Conservation (phyloP, 2,888 invertebrate species). For the Spodoptera exigua region DNA sequence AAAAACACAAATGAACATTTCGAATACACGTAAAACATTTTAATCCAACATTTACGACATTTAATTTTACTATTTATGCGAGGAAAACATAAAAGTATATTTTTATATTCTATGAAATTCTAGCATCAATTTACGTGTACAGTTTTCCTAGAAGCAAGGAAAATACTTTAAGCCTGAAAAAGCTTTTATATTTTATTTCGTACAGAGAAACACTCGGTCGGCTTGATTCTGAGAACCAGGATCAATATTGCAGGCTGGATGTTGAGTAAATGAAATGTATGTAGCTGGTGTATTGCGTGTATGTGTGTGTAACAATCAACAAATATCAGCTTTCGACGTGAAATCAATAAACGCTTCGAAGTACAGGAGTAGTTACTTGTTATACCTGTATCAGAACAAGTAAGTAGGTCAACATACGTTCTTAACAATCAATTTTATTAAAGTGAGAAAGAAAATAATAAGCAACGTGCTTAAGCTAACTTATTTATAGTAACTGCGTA, state of each 20-base stretch:
- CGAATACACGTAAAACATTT: no score
- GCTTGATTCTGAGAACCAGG: conserved; percentile 13
- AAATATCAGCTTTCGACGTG: conserved; percentile 27
- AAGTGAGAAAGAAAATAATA: not conserved
- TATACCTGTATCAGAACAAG: conserved; percentile 14
- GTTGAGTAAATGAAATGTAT: conserved; percentile 3
- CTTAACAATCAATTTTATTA: no score
- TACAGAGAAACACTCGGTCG: not conserved
- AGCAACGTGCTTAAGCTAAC: no score
- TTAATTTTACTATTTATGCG: conserved; percentile 6
- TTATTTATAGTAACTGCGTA: no score
- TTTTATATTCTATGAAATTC: conserved; percentile 6
- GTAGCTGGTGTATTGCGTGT: not conserved
- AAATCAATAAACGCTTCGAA: conserved; percentile 34
- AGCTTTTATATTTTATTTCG: conserved; percentile 4
- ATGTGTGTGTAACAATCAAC: conserved; percentile 14
- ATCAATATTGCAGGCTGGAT: conserved; percentile 17
- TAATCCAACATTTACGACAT: conserved; percentile 1
- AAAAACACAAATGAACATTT: no score
- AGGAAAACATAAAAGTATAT: not conserved
- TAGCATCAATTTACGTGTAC: not conserved
- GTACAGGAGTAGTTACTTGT: conserved; percentile 12
- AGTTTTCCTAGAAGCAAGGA: conserved; percentile 9
- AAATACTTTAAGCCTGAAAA: not conserved
- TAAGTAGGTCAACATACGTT: conserved; percentile 39